Base-by-base conservation (phyloP, 35 echinoderm and acorn worm genomes). In the Heliocidaris tuberculata region DNA sequence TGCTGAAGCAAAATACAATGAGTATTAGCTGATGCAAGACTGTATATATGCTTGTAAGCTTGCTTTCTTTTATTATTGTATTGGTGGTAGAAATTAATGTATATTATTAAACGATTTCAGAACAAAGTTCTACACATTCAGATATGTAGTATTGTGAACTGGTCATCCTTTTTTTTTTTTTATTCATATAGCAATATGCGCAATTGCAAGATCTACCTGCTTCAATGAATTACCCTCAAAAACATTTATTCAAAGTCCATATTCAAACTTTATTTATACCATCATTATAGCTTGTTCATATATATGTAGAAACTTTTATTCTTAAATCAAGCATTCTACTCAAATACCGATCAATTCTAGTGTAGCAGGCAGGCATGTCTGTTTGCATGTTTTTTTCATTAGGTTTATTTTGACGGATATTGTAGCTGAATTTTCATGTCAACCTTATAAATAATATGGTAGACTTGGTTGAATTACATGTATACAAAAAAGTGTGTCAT, bases 31-130 rank as follows among this genome's bases (percentile, higher is more conserved):
- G 32, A 48, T 89, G 87, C 87, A 48, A 47, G 87, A 89, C 87
- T 89, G 87, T 89, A 89, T 48, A 89, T 89, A 89, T 32, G 87
- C 87, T 89, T 89, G 17, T 48, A 89, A 47, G 87, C 87, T 89
- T 89, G 87, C 87, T 89, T 89, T 89, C 87, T 47, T 32, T 78
- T 78, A 78, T 78, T n/a, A 78, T 78, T 78, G 27, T 78, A 78
- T n/a, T 78, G 65, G 65, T 78, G 65, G 31, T 89, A 89, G 87
- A 47, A 48, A 24, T 47, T 16, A 32, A 89, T 89, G 31, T 89
- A 89, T 89, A 89, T 89, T 32, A 48, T 89, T 47, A 47, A 48
- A 15, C 87, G 9, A 47, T 32, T 89, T 89, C 35, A 89, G 19
- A 48, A 47, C 31, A 32, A 47, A 89, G 87, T 48, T 48, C 87